These are phyloP conservation scores for Chamaea fasciata DNA, from an alignment of 2,113 vertebrate species.

Conservation along the genomic window DNA sequence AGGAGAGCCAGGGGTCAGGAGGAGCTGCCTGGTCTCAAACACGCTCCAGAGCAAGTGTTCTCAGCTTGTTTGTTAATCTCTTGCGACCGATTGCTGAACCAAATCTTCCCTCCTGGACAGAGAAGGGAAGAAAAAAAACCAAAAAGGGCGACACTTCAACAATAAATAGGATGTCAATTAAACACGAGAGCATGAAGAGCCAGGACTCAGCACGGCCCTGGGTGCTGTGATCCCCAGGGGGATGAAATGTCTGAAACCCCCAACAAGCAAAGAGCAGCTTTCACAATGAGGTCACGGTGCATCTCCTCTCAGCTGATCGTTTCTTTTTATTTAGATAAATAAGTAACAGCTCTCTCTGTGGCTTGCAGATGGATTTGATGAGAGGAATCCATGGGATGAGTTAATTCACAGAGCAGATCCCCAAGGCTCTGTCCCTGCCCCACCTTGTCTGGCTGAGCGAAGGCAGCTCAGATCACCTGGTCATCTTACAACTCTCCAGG, in stretches of 20 bases:
- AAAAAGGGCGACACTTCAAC: background rate
- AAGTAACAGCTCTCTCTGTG: background rate
- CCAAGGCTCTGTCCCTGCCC: background rate
- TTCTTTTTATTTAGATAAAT: background rate
- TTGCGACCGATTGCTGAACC: background rate
- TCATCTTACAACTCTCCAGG: background rate
- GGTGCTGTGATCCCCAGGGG: background rate
- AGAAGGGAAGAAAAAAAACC: background rate
- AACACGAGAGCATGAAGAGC: background rate
- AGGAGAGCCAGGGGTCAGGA: background rate
- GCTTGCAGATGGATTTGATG: background rate
- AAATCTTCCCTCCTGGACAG: background rate
- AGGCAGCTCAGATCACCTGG: background rate
- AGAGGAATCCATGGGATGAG: background rate
- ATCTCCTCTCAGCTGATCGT: background rate
- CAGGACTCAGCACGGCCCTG: background rate
- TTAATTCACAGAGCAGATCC: background rate
- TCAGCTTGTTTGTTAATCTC: constrained; percentile 33
- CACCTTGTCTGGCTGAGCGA: background rate
- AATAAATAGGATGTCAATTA: no score
- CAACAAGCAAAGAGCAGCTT: background rate
- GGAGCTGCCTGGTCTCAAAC: background rate
- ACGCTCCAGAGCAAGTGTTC: background rate
- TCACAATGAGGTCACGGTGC: accelerated
- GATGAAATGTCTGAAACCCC: background rate